Percentiles rank a stretch among this genome's conserved stretches.
These are phyloP conservation scores for Wiebesia pumilae DNA, from an alignment of 1,140 invertebrate species.

Conservation along the genomic window DNA sequence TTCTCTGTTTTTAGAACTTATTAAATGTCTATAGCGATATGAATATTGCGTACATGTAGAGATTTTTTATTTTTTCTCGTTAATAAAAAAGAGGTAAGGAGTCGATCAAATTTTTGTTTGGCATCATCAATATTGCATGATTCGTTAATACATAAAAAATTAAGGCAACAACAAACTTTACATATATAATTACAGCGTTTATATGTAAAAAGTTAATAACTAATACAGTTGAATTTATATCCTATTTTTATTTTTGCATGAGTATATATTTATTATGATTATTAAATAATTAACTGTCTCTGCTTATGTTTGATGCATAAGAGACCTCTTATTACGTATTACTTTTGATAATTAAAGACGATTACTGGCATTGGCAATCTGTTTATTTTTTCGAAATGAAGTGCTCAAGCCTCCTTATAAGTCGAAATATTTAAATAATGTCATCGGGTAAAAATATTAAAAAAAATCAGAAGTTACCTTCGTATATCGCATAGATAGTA, in stretches of 20 bases:
- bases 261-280: not conserved
- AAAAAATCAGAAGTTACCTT: not conserved
- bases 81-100: not conserved
- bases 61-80: not conserved
- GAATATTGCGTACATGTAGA: not conserved
- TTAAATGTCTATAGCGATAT: not conserved
- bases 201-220: not conserved
- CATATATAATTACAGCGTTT: not conserved
- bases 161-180: not conserved
- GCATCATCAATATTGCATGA: not conserved
- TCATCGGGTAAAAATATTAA: not conserved
- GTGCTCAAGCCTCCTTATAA: not conserved
- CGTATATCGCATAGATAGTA: not conserved
- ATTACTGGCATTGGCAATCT: not conserved
- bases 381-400: not conserved
- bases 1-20: not conserved
- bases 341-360: not conserved
- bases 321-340: not conserved
- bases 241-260: not conserved
- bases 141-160: constrained; percentile 1
- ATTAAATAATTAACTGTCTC: not conserved
- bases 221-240: not conserved
- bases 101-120: not conserved
- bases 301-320: not conserved
- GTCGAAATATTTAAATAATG: not conserved